These are phyloP conservation scores for Mungos mungo DNA, from an alignment of 2,113 vertebrate species.

Conservation along the genomic window DNA sequence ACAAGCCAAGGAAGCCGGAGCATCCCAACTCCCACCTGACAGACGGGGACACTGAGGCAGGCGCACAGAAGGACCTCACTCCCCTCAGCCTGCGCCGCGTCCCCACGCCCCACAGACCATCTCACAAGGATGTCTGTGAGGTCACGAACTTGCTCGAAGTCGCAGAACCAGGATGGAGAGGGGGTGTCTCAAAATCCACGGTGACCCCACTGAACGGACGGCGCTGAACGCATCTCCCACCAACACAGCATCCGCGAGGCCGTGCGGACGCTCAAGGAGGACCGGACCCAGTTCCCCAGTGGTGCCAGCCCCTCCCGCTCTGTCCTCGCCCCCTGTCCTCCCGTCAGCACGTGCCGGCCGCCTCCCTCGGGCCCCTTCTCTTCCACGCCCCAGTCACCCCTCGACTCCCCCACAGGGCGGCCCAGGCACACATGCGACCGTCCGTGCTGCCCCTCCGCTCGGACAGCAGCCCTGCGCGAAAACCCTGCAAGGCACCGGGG, in stretches of 20 bases:
- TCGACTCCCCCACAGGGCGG: fast-evolving
- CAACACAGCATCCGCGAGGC: neutral
- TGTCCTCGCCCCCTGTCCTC: fast-evolving
- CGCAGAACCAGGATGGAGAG: too few relatives aligned
- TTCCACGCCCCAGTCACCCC: fast-evolving
- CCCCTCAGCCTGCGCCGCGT: neutral
- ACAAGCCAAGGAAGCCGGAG: fast-evolving
- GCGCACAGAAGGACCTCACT: neutral
- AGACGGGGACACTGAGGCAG: neutral
- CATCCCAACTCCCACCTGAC: fast-evolving
- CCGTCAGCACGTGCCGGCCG: fast-evolving
- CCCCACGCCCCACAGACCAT: neutral
- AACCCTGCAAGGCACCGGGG: fast-evolving
- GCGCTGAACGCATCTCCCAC: neutral
- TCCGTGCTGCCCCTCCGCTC: neutral
- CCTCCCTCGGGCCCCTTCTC: neutral
- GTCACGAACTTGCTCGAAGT: neutral
- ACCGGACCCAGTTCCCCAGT: fast-evolving
- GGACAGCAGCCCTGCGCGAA: neutral
- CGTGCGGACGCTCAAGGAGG: fast-evolving
- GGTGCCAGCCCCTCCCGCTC: neutral
- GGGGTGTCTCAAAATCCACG: fast-evolving
- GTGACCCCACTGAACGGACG: fast-evolving
- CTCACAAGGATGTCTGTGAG: neutral
- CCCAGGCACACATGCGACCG: fast-evolving